Percentiles rank a stretch among this genome's conserved stretches.
These are phyloP conservation scores for Perodicticus potto DNA, from an alignment of 2,797 vertebrate genomes.

Conservation along the genomic window DNA sequence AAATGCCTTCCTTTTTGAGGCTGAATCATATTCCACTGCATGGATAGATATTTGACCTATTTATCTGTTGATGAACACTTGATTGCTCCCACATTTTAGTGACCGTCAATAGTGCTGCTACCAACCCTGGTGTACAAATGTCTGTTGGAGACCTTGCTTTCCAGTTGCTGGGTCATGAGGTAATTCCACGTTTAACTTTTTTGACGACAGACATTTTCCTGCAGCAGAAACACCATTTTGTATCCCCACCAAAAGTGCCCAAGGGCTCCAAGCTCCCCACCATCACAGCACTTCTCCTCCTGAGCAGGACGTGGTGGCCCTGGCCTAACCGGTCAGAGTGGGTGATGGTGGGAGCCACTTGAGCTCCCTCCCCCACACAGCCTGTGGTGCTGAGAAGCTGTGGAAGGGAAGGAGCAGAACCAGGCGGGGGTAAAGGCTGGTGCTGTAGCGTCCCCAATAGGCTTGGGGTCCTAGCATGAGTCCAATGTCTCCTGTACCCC, in stretches of 20 bases:
- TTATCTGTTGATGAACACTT: not conserved
- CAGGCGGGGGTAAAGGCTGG: not conserved
- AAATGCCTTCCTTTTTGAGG: not conserved
- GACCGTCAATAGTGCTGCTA: not conserved
- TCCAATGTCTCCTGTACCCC: too few relatives aligned
- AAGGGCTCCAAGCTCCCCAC: not conserved
- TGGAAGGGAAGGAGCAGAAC: not conserved
- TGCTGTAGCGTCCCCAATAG: accelerated
- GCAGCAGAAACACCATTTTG: not conserved
- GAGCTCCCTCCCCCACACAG: not conserved
- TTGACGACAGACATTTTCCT: not conserved
- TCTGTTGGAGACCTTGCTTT: not conserved
- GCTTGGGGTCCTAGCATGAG: not conserved
- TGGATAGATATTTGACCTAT: not conserved
- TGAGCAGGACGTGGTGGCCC: not conserved
- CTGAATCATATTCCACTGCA: not conserved
- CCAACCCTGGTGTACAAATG: not conserved
- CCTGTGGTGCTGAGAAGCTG: not conserved
- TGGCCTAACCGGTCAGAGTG: too few relatives aligned
- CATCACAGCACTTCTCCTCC: not conserved
- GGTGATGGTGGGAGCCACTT: not conserved
- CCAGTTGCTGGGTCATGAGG: not conserved
- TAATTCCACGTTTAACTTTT: not conserved
- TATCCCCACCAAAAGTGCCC: too few relatives aligned
- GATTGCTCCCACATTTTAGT: not conserved